Conservation (phyloP, 2,888 invertebrate genomes). For the Cyclophora albipunctata region DNA sequence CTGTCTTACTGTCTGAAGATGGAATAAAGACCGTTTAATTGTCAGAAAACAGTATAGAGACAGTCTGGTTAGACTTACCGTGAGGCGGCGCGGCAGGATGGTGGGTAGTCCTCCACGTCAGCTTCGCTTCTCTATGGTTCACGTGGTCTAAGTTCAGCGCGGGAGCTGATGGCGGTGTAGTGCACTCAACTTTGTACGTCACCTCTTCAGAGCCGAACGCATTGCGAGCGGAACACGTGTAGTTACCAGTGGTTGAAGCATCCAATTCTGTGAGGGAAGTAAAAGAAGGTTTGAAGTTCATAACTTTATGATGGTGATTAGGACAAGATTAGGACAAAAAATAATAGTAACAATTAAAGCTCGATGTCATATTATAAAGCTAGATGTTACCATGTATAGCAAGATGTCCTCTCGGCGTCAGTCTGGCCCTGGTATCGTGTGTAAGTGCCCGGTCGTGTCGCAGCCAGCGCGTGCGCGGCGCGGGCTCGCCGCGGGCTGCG, state of each 20-base stretch:
- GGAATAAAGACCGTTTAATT: too few relatives aligned
- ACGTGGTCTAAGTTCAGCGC: constrained; percentile 80
- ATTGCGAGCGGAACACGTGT: constrained; percentile 88
- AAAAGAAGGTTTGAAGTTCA: too few relatives aligned
- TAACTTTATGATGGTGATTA: too few relatives aligned
- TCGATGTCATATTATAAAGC: not conserved
- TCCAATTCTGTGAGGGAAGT: constrained; percentile 75
- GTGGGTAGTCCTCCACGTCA: constrained; percentile 69
- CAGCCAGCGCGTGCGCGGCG: constrained; percentile 84
- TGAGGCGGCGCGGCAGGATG: constrained; percentile 74
- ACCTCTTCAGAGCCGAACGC: constrained; percentile 88
- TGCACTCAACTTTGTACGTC: constrained; percentile 85
- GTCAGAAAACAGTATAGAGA: too few relatives aligned
- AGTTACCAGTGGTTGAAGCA: constrained; percentile 83
- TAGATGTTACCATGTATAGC: constrained; percentile 82
- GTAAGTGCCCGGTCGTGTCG: constrained; percentile 81
- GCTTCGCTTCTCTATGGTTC: constrained; percentile 77
- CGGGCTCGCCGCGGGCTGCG: constrained; percentile 83
- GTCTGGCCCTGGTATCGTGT: constrained; percentile 81
- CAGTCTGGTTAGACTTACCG: constrained; percentile 30
- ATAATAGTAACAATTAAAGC: not conserved
- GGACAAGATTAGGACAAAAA: too few relatives aligned
- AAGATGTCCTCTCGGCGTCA: constrained; percentile 82
- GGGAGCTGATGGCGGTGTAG: constrained; percentile 83
- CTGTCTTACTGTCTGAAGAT: too few relatives aligned